Evolutionary conservation across 2,797 vertebrate genomes (phyloP), one percentile per base, ranked within the genome.

Genomic region (Eleutherodactylus coqui): DNA sequence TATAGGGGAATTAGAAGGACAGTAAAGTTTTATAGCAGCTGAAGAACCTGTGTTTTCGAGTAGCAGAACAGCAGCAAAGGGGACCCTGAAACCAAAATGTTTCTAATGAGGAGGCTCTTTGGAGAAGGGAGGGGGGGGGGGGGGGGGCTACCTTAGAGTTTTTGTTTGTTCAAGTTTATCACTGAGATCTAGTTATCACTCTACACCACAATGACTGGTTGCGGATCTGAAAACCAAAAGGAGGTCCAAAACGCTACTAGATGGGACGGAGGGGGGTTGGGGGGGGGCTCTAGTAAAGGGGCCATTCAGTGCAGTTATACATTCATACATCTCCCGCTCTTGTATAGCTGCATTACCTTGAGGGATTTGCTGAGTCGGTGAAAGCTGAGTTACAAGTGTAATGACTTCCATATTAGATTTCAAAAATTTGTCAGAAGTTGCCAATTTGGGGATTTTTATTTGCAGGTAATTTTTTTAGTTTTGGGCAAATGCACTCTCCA

Each of bases 1-100:
- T 76, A 76, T 75, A 49, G 72, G 72, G 64, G 58, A 77, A 32
- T 51, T 64, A 21, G 55, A 76, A 77, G 73, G 73, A 21, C 27
- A 11, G 36, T 83, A 60, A 83, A 83, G 62, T 24, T n/a, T 21
- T 49, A 77, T 29, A 64, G 83, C n/a, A 17, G 53, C 62, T 49
- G 8, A 67, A 69, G 13, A 24, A n/a, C 21, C 5, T 21, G 49
- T 4, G 24, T 55, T 82, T 82, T 36, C 67, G 72, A 49, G 34
- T 82, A 41, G 62, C 62, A 81, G 17, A 70, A 41, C 19, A 70
- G 67, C 67, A 19, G 58, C 5, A 11, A 47, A 19, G 32, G 11
- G 32, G 47, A 24, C 43, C 47, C 45, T 32, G 4, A 11, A 49
- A 17, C 10, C 24, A 2, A 27, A 2, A 13, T 27, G 16, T 36